Conservation (phyloP, 2,113 vertebrate genomes). For the Elaphurus davidianus region DNA sequence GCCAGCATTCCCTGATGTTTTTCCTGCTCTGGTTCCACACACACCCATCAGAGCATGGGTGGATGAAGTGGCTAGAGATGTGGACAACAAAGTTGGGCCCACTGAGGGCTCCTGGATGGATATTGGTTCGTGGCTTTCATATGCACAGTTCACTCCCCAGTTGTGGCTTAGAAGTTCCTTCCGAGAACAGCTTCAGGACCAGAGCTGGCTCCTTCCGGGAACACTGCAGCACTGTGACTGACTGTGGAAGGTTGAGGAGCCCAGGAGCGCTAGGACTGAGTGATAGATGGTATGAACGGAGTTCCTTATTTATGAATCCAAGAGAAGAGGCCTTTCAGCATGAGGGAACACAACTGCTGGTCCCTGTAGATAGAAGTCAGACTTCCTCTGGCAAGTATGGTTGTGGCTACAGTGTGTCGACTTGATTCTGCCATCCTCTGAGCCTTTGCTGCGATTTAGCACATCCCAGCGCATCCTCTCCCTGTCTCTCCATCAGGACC, state of each 20-base stretch:
- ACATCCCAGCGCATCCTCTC: not conserved
- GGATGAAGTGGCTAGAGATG: too few relatives aligned
- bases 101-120: too few relatives aligned
- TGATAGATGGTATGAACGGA: not conserved
- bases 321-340: fast-evolving
- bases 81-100: not conserved
- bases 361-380: not conserved
- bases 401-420: fast-evolving
- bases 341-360: fast-evolving
- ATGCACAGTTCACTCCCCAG: fast-evolving
- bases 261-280: fast-evolving
- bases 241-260: not conserved
- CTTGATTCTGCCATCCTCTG: fast-evolving
- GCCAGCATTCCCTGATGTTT: not conserved
- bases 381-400: too few relatives aligned
- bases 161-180: not conserved
- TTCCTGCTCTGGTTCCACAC: not conserved
- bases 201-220: not conserved
- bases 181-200: not conserved
- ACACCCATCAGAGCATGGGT: not conserved
- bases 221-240: not conserved
- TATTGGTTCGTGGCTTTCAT: not conserved
- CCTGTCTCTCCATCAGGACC: not conserved
- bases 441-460: fast-evolving
- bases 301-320: fast-evolving